Base-by-base conservation (phyloP, 2,113 vertebrate genomes). In the Paradoxurus hermaphroditus region DNA sequence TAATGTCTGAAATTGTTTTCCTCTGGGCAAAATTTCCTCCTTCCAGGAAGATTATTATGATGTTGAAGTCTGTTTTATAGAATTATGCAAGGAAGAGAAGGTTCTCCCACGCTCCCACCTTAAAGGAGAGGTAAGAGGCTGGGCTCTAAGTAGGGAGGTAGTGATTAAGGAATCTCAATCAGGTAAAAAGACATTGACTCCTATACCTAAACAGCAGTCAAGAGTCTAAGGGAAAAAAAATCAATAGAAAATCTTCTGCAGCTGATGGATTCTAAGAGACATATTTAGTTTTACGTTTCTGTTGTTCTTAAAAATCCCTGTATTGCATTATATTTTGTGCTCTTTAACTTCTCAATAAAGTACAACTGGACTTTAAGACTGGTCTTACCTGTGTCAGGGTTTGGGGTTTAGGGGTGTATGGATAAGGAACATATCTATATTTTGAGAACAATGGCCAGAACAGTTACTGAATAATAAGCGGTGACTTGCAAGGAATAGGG, bases 1-100 rank as follows among this genome's bases (percentile, higher is more conserved):
- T 94, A 97, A 94, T 85, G 9, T 41, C 39, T 79, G 65, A 95
- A 86, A 82, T 36, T 79, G 5, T 81, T 96, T 94, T 39, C 15
- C n/a, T 82, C 21, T 86, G 44, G 13, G 51, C 1, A 75, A 94
- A 92, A 84, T 79, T 91, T 34, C 36, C 23, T 93, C 8, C 19
- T 96, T 93, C 21, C 8, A 95, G 23, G 16, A 83, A 86, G 56
- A n/a, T 31, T 46, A 89, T 53, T 27, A 72, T 77, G 13, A 67
- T 56, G 31, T 72, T 82, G 29, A 93, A 89, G 13, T 77, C 3
- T 94, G 19, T 31, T 53, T 44, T 68, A 9, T 14, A 88, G 19
- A 91, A 81, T 78, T 87, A 65, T 8, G 1, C 29, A 95, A 86
- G 51, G 0, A 1, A 49, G 15, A 4, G 63, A 70, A 41, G 0